Evolutionary conservation across 2,888 invertebrate species (phyloP), one percentile per base, ranked within the genome.

Genomic region (Leucoma salicis): DNA sequence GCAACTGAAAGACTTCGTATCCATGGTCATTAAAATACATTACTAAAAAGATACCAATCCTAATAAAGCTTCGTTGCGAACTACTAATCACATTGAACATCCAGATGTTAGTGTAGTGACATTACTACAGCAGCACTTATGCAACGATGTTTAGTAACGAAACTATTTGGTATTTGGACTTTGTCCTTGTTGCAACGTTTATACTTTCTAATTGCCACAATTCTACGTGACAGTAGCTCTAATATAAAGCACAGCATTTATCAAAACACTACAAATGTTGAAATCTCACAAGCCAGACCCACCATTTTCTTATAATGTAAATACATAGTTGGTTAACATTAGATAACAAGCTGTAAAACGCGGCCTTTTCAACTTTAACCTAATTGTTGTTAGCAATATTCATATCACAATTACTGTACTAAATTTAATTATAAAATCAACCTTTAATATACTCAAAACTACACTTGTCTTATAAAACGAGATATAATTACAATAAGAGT

Each of bases 181-280:
- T 21, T 21, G 6, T 21, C 8, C 21, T 21, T 8, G 8, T 21
- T 21, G 3, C 42, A 40, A 11, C n/a, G 27, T 55, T 12, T 39
- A 25, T 43, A 32, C 27, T 41, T 31, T 43, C 27, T 3, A 43
- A 21, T 12, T 4, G n/a, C 3, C 27, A 10, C 27, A 11, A 27
- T 27, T 5, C 7, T 21, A 21, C 21, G 21, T 21, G 21, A 21
- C 21, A 1, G 21, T n/a, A n/a, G n/a, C n/a, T 6, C 6, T 16
- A 16, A 16, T 16, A 16, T 16, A 4, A 16, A 16, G 16, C 6
- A 16, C 6, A 16, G 6, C 3, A 16, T 16, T 16, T 16, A 6
- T 16, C n/a, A n/a, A n/a, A n/a, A n/a, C n/a, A n/a, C n/a, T n/a
- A n/a, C n/a, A 16, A 16, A 16, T 6, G 16, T 16, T 6, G 16